These are phyloP conservation scores for Bombus confusus DNA, from an alignment of 1,140 invertebrate genomes.

Conservation along the genomic window DNA sequence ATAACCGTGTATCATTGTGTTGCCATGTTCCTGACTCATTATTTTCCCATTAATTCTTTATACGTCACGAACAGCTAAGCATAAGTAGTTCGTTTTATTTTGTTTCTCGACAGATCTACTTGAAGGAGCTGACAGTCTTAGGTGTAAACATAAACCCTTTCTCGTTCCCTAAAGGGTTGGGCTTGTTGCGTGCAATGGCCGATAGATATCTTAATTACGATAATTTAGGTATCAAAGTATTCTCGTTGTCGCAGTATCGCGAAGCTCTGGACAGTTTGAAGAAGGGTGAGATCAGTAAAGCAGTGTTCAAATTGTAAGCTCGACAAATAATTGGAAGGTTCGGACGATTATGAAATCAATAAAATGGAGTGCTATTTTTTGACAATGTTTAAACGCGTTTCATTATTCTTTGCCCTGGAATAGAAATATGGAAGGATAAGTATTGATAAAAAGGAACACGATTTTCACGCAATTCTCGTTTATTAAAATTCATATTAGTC, in stretches of 20 bases:
- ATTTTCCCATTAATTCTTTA: too few species aligned
- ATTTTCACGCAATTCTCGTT: conserved; percentile 39
- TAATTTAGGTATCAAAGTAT: conserved; percentile 86
- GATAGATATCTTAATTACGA: conserved; percentile 85
- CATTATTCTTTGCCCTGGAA: background rate
- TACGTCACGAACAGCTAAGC: background rate
- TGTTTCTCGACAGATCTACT: conserved; percentile 83
- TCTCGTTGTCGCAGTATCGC: conserved; percentile 84
- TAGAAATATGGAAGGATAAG: background rate
- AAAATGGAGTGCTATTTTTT: background rate
- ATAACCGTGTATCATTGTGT: background rate
- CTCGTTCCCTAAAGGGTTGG: conserved; percentile 85
- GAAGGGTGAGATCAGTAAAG: conserved; percentile 85
- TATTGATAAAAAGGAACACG: background rate
- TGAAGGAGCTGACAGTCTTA: conserved; percentile 85
- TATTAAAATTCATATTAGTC: conserved; percentile 65
- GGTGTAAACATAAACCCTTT: conserved; percentile 88
- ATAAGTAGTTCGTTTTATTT: conserved; percentile 30
- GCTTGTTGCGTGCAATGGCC: conserved; percentile 85
- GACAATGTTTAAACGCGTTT: background rate
- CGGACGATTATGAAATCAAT: background rate
- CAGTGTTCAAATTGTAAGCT: conserved; percentile 84
- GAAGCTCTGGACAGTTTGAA: conserved; percentile 84
- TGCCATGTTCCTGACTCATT: background rate
- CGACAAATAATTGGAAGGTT: background rate